Percentiles rank a stretch among this genome's conserved stretches.
These are phyloP conservation scores for Belgica antarctica DNA, from an alignment of 2,888 invertebrate species.

Conservation along the genomic window DNA sequence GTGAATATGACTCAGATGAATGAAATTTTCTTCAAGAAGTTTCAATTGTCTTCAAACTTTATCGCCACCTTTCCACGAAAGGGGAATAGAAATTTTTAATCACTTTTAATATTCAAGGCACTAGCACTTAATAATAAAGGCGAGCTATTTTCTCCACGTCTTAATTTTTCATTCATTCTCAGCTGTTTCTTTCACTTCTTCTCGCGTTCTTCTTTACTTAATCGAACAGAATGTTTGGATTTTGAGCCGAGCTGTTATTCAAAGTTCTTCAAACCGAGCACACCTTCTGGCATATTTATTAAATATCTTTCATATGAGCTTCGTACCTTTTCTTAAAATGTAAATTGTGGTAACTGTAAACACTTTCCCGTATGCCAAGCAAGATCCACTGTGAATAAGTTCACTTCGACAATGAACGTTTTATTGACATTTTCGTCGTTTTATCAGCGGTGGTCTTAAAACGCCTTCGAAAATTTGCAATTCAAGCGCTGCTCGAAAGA, in stretches of 20 bases:
- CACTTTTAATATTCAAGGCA: no score
- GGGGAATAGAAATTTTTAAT: no score
- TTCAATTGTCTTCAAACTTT: not conserved
- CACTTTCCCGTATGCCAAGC: conserved; percentile 10
- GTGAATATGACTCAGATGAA: not conserved
- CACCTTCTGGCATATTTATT: conserved; percentile 18
- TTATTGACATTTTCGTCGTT: not conserved
- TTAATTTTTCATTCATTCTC: not conserved
- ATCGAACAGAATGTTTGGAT: no score
- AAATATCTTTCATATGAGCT: not conserved
- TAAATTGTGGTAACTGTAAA: conserved; percentile 42
- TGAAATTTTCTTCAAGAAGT: not conserved
- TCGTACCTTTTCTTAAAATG: conserved; percentile 20
- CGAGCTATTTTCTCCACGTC: conserved; percentile 1
- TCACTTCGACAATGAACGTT: not conserved
- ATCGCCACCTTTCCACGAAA: no score
- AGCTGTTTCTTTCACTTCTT: no score
- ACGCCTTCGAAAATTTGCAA: not conserved
- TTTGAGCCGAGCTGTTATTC: no score
- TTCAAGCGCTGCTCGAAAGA: conserved; percentile 19
- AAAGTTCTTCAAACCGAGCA: not conserved
- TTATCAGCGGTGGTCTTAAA: no score
- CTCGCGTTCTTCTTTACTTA: no score
- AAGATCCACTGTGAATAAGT: not conserved
- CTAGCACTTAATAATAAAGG: no score